Conservation (phyloP, 1,140 invertebrate species). For the Mya arenaria region DNA sequence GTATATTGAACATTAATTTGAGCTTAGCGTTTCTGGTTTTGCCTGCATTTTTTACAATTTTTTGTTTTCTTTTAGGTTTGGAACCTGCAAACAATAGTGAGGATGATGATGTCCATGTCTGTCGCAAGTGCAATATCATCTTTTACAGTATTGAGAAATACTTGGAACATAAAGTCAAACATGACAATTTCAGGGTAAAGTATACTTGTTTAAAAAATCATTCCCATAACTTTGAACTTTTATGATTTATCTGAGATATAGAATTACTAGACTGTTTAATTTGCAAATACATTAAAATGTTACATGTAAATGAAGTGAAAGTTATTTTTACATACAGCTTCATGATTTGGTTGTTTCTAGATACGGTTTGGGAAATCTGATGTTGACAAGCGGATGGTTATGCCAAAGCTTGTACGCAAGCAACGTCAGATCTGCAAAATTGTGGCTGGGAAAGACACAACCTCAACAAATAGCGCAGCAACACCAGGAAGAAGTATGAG, state of each 20-base stretch:
- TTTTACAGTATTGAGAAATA: conserved; percentile 69
- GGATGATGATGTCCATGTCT: conserved; percentile 70
- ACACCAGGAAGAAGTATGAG: conserved; percentile 7
- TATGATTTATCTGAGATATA: too few species aligned
- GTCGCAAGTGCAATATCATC: conserved; percentile 70
- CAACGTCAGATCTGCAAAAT: neutral
- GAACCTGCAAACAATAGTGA: conserved; percentile 45
- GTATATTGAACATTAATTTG: neutral
- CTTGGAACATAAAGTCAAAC: conserved; percentile 72
- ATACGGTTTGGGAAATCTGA: conserved; percentile 59
- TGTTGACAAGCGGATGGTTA: conserved; percentile 60
- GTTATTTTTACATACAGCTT: neutral
- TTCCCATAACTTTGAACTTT: too few species aligned
- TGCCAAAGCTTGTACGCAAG: conserved; percentile 65
- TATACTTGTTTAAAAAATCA: neutral
- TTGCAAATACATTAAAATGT: neutral
- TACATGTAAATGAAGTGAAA: neutral
- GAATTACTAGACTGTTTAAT: neutral
- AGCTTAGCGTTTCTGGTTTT: neutral
- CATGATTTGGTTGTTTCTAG: neutral
- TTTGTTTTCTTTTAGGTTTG: neutral
- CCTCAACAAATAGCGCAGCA: neutral
- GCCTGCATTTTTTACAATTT: neutral
- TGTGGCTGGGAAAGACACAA: neutral
- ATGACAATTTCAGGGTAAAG: conserved; percentile 71